Evolutionary conservation across 2,113 vertebrate species (phyloP), one percentile per base, ranked within the genome.

Genomic region (Crotalus horridus): DNA sequence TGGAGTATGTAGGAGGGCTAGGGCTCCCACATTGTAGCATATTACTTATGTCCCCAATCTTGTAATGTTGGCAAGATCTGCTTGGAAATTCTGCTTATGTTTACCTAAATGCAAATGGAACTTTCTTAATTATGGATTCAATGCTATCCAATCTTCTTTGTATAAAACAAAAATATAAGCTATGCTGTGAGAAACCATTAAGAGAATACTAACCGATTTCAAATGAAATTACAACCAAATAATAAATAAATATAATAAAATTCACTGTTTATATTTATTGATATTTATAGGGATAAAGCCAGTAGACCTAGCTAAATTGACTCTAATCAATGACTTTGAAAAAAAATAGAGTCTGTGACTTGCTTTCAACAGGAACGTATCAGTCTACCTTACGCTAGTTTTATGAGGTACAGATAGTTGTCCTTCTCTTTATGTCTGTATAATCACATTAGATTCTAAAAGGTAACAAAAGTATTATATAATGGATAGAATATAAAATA

Each of bases 121-220:
- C 13, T 74, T 74, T 74, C n/a, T 74, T 74, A 74, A 74, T 74
- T 74, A 74, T 74, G n/a, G n/a, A 74, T 74, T 39, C 93, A 0
- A 39, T 86, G 93, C 94, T 93, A 43, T 54, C 85, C 12, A 55
- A 91, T 6, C 0, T n/a, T 95, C 33, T 92, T 96, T 92, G 26
- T 12, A 29, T 87, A 94, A 6, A 90, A 2, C 93, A 29, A 95
- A 56, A 95, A 59, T 93, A n/a, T 1, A 93, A 6, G 91, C 69
- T 6, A 91, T 4, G 90, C 39, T 12, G 89, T 2, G 85, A 17
- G 1, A 53, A 12, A 93, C 88, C 43, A 94, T 88, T 92, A 11
- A 53, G 6, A 13, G 89, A 91, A 13, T 61, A 6, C 64, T 69
- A 90, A 15, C 5, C 0, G 1, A 29, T 94, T 96, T 92, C 54